Evolutionary conservation across 2,888 invertebrate species (phyloP).

Genomic region (Amphipoea oculea): DNA sequence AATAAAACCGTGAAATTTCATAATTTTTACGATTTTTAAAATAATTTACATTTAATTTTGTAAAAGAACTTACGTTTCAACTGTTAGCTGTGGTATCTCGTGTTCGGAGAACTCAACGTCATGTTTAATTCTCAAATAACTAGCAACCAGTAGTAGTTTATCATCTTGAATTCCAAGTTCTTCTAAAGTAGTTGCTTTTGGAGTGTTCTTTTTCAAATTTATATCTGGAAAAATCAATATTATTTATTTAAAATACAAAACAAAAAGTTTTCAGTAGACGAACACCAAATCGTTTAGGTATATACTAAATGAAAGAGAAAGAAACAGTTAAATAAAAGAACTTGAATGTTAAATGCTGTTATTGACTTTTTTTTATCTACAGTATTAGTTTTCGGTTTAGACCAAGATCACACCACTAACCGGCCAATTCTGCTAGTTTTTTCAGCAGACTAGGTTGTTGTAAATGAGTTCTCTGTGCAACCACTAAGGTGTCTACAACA

Average conservation of each 20-base stretch:
- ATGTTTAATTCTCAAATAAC: slow-evolving; percentile 41
- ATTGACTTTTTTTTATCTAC: not conserved
- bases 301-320: not conserved
- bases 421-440: slow-evolving; percentile 56
- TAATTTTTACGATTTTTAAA: not conserved
- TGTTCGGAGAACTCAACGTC: slow-evolving; percentile 45
- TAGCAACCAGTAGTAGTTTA: slow-evolving; percentile 35
- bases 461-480: slow-evolving; percentile 29
- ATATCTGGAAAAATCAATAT: slow-evolving; percentile 49
- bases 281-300: not conserved
- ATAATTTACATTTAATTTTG: not conserved
- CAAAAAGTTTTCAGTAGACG: not conserved
- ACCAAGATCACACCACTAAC: slow-evolving; percentile 43
- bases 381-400: not conserved
- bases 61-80: slow-evolving; percentile 49
- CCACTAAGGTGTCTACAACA: slow-evolving; percentile 40
- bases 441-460: slow-evolving; percentile 52
- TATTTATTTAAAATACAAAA: not conserved
- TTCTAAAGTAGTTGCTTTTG: slow-evolving; percentile 41
- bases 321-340: not conserved
- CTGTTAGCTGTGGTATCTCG: slow-evolving; percentile 26
- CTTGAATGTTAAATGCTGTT: not conserved
- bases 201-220: slow-evolving; percentile 35
- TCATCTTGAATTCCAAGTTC: slow-evolving; percentile 57
- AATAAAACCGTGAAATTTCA: not conserved